Evolutionary conservation across 2,888 invertebrate genomes (phyloP).

Genomic region (Mimas tiliae): DNA sequence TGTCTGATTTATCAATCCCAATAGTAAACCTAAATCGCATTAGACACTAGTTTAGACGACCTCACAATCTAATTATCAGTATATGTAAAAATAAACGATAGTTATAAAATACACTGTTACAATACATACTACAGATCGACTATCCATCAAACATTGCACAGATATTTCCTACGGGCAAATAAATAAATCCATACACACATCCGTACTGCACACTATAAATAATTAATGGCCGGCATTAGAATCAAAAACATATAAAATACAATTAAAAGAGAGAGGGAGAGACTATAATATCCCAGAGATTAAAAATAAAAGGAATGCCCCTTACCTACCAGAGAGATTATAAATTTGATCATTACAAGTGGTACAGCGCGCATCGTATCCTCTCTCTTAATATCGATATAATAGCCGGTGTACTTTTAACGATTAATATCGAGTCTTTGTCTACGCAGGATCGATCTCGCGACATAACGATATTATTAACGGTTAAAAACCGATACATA

Average conservation of each 20-base stretch:
- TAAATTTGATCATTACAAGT: slow-evolving; percentile 82
- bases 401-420: slow-evolving; percentile 68
- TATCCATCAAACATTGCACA: slow-evolving; percentile 48
- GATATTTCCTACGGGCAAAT: slow-evolving; percentile 67
- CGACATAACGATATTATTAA: slow-evolving; percentile 56
- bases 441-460: slow-evolving; percentile 48
- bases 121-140: slow-evolving; percentile 17
- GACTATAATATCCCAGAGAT: slow-evolving; percentile 65
- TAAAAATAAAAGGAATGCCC: slow-evolving; percentile 77
- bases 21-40: neutral
- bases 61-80: neutral
- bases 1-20: neutral
- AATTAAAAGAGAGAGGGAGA: slow-evolving; percentile 82
- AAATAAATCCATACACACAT: slow-evolving; percentile 78
- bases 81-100: slow-evolving; percentile 26
- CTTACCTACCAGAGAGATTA: slow-evolving; percentile 81
- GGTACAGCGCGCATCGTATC: slow-evolving; percentile 76
- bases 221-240: slow-evolving; percentile 83
- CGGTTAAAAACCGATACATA: slow-evolving; percentile 40
- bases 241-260: slow-evolving; percentile 85
- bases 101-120: slow-evolving; percentile 19
- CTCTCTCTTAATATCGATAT: slow-evolving; percentile 77
- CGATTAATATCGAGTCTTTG: slow-evolving; percentile 69
- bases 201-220: slow-evolving; percentile 83
- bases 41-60: neutral